Base-by-base conservation (phyloP, 2,888 invertebrate genomes). In the Odontothrips loti region DNA sequence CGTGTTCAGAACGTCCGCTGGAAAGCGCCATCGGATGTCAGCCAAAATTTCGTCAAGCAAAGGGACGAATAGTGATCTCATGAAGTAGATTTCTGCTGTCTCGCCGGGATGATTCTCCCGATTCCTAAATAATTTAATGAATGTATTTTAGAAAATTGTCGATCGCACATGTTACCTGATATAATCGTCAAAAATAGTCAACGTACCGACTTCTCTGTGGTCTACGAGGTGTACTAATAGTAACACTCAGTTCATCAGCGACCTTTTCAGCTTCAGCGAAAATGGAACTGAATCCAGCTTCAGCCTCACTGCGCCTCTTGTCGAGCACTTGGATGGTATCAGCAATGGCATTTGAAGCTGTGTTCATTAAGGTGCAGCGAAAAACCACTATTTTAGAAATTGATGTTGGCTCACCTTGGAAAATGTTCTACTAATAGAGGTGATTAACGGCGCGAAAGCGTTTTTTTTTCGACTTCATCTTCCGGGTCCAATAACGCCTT, bases 11-110 rank as follows among this genome's bases (percentile, higher is more conserved):
- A 83, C 83, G 81, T 83, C 63, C 80, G 82, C 81, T 81, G 84
- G 84, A 15, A 83, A 83, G 29, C 83, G 80, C 47, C 83, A 82
- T 68, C 83, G 82, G 6, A 84, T 81, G 79, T 85, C 84, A 80
- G 79, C 82, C 75, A 84, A 83, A 81, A 85, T 83, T 75, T 83
- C 83, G 83, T 85, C 84, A 82, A 86, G 82, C 83, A 86, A 84
- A 83, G 86, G 84, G 81, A 85, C 85, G 83, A 84, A 85, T 81
- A 82, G 79, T 29, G 82, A 82, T 82, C 83, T 83, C 79, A 83
- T 83, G 81, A 84, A 85, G 80, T 84, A 84, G 80, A 84, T 83
- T 80, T 84, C 83, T 80, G 81, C 27, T 20, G 82, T 80, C 75
- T 83, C 82, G 82, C 82, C 83, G 82, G 84, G 82, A 81, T 84